Conservation (phyloP, 2,888 invertebrate species). For the Noctua pronuba region DNA sequence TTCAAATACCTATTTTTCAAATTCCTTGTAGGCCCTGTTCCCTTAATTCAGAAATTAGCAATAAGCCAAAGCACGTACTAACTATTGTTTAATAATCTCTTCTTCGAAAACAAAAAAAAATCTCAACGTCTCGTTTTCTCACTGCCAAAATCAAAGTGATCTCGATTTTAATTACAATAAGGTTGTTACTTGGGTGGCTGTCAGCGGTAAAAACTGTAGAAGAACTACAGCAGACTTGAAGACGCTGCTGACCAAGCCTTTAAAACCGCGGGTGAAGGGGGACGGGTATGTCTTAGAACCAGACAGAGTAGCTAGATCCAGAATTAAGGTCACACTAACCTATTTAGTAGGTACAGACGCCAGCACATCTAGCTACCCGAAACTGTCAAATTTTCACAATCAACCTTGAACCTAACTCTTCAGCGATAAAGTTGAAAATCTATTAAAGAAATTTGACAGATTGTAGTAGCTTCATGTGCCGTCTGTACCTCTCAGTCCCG, state of each 20-base stretch:
- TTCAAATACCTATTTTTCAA: too few relatives aligned
- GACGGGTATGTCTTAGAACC: neutral
- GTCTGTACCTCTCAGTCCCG: neutral
- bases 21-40: too few relatives aligned
- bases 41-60: neutral
- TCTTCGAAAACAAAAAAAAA: neutral
- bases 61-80: neutral
- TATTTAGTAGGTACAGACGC: constrained; percentile 3
- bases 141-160: neutral
- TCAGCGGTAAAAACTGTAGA: neutral
- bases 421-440: too few relatives aligned
- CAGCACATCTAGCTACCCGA: too few relatives aligned
- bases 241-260: neutral
- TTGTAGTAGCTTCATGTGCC: too few relatives aligned
- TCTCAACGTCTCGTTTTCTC: neutral
- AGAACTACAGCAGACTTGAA: neutral
- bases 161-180: neutral
- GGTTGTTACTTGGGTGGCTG: neutral
- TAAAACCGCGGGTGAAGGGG: too few relatives aligned
- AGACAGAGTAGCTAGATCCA: neutral
- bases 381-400: too few relatives aligned
- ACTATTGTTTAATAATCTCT: neutral
- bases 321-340: constrained; percentile 24
- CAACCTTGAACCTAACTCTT: too few relatives aligned
- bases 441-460: too few relatives aligned